Conservation (phyloP, 2,113 vertebrate genomes). For the human region GRCh38 chr2:147484501-147485000, state of each 20-base stretch:
- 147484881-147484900: background rate
- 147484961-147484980: background rate
- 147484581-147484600: background rate
- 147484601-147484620: background rate
- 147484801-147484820: background rate
- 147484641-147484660: background rate
- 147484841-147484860: background rate
- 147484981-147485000: background rate
- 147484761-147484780: background rate
- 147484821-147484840: background rate
- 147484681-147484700: background rate
- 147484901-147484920: background rate
- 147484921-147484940: background rate
- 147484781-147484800: background rate
- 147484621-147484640: background rate
- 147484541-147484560: constrained; percentile 46
- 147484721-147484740: background rate
- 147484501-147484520: constrained; percentile 74
- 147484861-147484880: background rate
- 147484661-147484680: background rate
- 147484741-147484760: constrained; percentile 3
- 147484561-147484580: constrained; percentile 19
- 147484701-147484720: background rate
- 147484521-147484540: constrained; percentile 65
- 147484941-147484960: background rate